A percentile compares a stretch with the other conserved stretches of the same genome.
These are phyloP conservation scores for Drosophila ezoana DNA, from an alignment of 2,888 invertebrate genomes.

Conservation along the genomic window DNA sequence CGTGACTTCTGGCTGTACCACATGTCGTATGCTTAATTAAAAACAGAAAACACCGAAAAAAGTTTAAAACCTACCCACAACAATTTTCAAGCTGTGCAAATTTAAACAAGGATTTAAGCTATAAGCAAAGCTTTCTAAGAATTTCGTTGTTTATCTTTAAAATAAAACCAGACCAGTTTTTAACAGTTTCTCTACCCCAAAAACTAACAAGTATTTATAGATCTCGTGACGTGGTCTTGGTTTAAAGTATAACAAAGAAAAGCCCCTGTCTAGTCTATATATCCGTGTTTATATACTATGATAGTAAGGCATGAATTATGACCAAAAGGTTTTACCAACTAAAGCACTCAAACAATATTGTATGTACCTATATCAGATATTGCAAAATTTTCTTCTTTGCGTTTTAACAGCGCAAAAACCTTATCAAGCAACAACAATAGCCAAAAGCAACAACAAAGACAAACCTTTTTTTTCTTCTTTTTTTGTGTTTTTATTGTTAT, in stretches of 20 bases:
- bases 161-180: conserved; percentile 4
- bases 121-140: neutral
- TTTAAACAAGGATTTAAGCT: no score
- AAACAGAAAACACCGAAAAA: no score
- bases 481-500: neutral
- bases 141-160: neutral
- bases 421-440: conserved; percentile 48
- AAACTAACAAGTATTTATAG: neutral
- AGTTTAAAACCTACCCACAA: no score
- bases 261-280: conserved; percentile 2
- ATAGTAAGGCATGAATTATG: conserved; percentile 41
- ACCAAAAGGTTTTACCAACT: conserved; percentile 40
- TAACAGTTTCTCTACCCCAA: neutral
- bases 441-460: conserved; percentile 19
- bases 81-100: no score
- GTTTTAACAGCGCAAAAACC: conserved; percentile 44
- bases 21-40: conserved; percentile 7
- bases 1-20: neutral
- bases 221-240: conserved; percentile 8
- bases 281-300: conserved; percentile 16
- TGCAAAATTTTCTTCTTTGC: conserved; percentile 49
- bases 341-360: conserved; percentile 37
- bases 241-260: conserved; percentile 11
- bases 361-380: conserved; percentile 38
- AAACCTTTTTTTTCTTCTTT: conserved; percentile 20